phyloP scores from a whole-genome alignment of 2,888 invertebrate species.

The Galeruca laticollis region DNA sequence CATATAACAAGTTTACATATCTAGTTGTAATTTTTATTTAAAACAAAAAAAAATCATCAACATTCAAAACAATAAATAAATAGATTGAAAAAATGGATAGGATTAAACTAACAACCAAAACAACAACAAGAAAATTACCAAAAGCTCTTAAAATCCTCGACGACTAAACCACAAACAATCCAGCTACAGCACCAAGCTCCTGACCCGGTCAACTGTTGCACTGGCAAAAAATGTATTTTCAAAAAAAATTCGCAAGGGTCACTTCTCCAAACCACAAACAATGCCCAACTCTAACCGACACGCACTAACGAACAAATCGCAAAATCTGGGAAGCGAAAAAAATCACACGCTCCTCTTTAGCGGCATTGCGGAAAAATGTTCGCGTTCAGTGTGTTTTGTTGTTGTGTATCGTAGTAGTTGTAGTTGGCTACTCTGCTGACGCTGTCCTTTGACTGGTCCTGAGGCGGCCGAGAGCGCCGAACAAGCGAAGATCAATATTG shows the following conservation, averaged over 20 bases:
- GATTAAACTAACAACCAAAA: neutral
- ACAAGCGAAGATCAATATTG: constrained; percentile 63
- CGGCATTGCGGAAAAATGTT: constrained; percentile 30
- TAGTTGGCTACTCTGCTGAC: constrained; percentile 51
- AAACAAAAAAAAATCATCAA: too few relatives aligned
- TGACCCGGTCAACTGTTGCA: constrained; percentile 17
- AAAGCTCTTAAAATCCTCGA: neutral
- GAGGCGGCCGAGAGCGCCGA: constrained; percentile 54
- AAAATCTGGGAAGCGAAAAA: neutral
- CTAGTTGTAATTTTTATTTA: too few relatives aligned
- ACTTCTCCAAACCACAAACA: neutral
- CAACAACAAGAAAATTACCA: constrained; percentile 9
- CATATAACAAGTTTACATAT: too few relatives aligned
- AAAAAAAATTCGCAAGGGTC: neutral
- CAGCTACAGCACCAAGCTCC: neutral
- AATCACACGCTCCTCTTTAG: constrained; percentile 14
- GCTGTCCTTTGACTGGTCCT: constrained; percentile 63
- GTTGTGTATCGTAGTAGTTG: constrained; percentile 27
- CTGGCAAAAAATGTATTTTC: constrained; percentile 4
- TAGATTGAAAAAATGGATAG: neutral
- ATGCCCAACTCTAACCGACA: neutral
- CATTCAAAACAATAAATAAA: neutral
- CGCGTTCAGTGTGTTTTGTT: constrained; percentile 10
- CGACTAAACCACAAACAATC: constrained; percentile 9
- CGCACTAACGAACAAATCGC: constrained; percentile 1